Conservation (phyloP, 2,888 invertebrate species). For the Seira musarum region DNA sequence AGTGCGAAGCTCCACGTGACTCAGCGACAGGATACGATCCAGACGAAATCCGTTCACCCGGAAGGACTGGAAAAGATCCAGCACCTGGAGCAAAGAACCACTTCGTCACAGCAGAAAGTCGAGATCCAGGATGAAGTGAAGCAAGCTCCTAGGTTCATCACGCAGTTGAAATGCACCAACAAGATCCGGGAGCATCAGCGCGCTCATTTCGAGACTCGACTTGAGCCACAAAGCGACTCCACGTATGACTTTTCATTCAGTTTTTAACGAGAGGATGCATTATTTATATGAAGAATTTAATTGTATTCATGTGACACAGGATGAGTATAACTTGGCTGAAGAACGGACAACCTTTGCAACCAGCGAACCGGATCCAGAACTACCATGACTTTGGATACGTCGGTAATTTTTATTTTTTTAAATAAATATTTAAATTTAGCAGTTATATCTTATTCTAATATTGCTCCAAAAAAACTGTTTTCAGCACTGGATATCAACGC, state of each 20-base stretch:
- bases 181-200: conserved; percentile 94
- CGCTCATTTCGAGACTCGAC: conserved; percentile 87
- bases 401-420: too few relatives aligned
- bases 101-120: conserved; percentile 13
- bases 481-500: conserved; percentile 96
- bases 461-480: too few relatives aligned
- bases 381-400: conserved; percentile 98
- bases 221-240: conserved; percentile 62
- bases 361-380: conserved; percentile 83
- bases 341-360: conserved; percentile 91
- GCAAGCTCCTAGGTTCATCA: conserved; percentile 86
- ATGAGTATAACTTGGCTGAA: conserved; percentile 93
- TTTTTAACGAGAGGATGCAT: too few relatives aligned
- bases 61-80: conserved; percentile 94
- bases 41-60: conserved; percentile 90
- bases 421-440: too few relatives aligned
- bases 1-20: conserved; percentile 87
- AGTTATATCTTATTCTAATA: too few relatives aligned
- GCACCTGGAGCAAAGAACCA: conserved; percentile 81
- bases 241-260: too few relatives aligned
- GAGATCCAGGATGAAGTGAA: conserved; percentile 53
- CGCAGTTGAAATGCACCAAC: conserved; percentile 92
- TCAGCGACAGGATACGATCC: conserved; percentile 85
- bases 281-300: too few relatives aligned
- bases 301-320: too few relatives aligned